Evolutionary conservation across 2,113 vertebrate species (phyloP).

Genomic region (Chionodraco myersi): DNA sequence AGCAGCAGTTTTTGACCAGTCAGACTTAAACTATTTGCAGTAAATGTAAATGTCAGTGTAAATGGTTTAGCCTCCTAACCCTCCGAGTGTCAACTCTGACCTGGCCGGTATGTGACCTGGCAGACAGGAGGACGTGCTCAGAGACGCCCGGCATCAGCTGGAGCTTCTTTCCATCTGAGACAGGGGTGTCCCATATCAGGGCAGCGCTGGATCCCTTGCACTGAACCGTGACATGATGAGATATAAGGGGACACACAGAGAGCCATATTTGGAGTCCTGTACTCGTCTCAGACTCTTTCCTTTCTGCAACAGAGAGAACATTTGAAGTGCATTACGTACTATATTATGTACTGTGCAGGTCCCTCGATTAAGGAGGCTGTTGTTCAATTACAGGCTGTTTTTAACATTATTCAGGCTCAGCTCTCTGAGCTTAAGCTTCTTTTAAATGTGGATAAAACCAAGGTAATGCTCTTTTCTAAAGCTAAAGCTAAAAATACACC

Average conservation of each 20-base stretch:
- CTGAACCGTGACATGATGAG: constrained; percentile 23
- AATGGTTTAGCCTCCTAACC: constrained; percentile 39
- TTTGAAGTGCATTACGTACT: background rate
- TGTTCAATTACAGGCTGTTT: no score
- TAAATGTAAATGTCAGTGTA: constrained; percentile 26
- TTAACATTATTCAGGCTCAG: no score
- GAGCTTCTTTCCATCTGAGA: constrained; percentile 55
- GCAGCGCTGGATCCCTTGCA: constrained; percentile 30
- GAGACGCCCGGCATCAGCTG: constrained; percentile 26
- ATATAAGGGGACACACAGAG: constrained; percentile 51
- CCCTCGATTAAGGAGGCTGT: no score
- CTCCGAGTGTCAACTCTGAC: constrained; percentile 73
- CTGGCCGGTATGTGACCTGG: constrained; percentile 80
- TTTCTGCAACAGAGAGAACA: background rate
- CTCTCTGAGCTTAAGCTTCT: no score
- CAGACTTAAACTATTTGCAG: constrained; percentile 33
- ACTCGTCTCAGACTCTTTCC: background rate
- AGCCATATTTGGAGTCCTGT: constrained; percentile 28
- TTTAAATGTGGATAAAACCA: no score
- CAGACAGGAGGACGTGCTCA: constrained; percentile 28
- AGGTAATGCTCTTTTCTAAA: no score
- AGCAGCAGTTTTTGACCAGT: constrained; percentile 14
- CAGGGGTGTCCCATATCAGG: constrained; percentile 73
- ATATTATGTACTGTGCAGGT: no score
- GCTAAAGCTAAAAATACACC: no score